Percentiles rank a stretch among this genome's conserved stretches.
These are phyloP conservation scores for Sycophila sp. DNA, from an alignment of 1,140 invertebrate genomes.

Conservation along the genomic window DNA sequence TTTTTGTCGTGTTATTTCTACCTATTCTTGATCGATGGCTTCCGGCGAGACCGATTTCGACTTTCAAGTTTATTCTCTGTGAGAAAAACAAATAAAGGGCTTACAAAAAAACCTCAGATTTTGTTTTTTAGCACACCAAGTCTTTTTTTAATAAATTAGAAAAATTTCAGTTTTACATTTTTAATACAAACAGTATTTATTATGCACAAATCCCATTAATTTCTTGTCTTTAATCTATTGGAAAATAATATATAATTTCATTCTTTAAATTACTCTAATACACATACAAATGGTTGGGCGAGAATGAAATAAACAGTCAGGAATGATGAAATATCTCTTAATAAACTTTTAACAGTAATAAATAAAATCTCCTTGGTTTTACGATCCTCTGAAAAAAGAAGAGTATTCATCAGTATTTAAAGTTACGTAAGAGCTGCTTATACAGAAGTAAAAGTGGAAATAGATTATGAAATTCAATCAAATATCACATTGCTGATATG, in stretches of 20 bases:
- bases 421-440: too few species aligned
- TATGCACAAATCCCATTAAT: constrained; percentile 19
- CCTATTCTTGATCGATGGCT: constrained; percentile 28
- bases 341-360: constrained; percentile 34
- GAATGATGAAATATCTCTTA: constrained; percentile 34
- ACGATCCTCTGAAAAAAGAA: constrained; percentile 35
- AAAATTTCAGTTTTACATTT: constrained; percentile 30
- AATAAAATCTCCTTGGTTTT: constrained; percentile 14
- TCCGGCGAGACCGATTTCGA: constrained; percentile 28
- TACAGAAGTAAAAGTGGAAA: too few species aligned
- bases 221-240: constrained; percentile 19
- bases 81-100: constrained; percentile 37
- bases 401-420: too few species aligned
- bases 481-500: too few species aligned
- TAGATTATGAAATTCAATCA: too few species aligned
- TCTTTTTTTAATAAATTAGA: constrained; percentile 37
- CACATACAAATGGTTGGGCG: constrained; percentile 15
- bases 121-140: constrained; percentile 26
- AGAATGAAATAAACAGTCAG: constrained; percentile 22
- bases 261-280: constrained; percentile 26
- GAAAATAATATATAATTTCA: constrained; percentile 33
- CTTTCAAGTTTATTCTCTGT: constrained; percentile 31
- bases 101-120: constrained; percentile 25
- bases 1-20: constrained; percentile 33
- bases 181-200: constrained; percentile 30